These are phyloP conservation scores for Zosterops pallidus DNA, from an alignment of 2,113 vertebrate genomes.

Conservation along the genomic window DNA sequence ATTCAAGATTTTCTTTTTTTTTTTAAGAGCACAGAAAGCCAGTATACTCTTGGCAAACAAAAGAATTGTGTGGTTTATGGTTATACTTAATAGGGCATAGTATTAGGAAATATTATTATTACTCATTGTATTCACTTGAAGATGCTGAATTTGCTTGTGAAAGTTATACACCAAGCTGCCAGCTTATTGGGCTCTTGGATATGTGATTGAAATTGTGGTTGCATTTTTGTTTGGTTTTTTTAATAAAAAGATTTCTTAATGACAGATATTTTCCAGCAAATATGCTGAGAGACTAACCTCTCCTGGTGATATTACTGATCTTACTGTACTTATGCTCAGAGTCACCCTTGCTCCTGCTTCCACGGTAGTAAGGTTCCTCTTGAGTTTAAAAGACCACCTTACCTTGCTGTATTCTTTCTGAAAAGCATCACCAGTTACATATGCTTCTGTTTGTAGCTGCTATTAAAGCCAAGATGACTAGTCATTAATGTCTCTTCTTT, in stretches of 20 bases:
- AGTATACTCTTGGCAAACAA: background rate
- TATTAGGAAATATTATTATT: background rate
- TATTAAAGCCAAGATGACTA: rapidly evolving
- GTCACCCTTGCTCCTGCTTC: background rate
- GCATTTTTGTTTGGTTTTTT: background rate
- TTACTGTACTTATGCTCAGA: background rate
- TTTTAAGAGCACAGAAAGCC: background rate
- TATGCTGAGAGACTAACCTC: background rate
- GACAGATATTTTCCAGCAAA: background rate
- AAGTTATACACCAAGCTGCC: background rate
- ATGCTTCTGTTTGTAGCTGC: background rate
- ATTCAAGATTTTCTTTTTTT: background rate
- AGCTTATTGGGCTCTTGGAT: background rate
- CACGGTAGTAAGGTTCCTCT: background rate
- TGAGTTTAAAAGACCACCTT: background rate
- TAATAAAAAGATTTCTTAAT: background rate
- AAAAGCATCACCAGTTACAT: background rate
- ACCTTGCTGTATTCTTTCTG: background rate
- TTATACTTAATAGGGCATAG: background rate
- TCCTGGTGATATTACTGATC: background rate
- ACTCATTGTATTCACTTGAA: background rate
- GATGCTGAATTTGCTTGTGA: background rate
- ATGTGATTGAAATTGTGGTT: background rate
- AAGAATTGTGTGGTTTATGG: background rate
- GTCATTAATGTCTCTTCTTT: background rate